phyloP scores from a whole-genome alignment of 2,888 invertebrate species.

The Periphyllus acericola region DNA sequence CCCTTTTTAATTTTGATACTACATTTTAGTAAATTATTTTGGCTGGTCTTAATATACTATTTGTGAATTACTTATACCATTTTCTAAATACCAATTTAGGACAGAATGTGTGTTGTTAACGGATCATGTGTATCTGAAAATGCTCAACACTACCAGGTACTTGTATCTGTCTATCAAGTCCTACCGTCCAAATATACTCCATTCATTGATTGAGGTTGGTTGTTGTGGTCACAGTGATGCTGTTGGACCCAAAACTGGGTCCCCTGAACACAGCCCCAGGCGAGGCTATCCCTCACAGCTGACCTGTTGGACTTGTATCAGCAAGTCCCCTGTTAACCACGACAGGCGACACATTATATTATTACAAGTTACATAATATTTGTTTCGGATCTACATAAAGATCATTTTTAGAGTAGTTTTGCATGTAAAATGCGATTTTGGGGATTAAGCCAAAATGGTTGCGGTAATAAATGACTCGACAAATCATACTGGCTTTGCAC shows the following conservation, averaged over 20 bases:
- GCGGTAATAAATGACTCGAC: conserved; percentile 54
- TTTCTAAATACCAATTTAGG: background rate
- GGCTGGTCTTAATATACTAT: conserved; percentile 16
- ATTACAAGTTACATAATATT: conserved; percentile 58
- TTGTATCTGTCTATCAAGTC: conserved; percentile 54
- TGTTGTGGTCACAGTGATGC: conserved; percentile 66
- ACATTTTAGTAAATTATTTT: background rate
- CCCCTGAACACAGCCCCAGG: conserved; percentile 63
- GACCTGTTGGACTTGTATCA: conserved; percentile 63
- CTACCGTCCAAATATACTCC: conserved; percentile 43
- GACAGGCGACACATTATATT: conserved; percentile 63
- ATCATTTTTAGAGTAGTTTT: conserved; percentile 58
- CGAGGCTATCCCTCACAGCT: conserved; percentile 63
- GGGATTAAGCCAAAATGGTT: conserved; percentile 53
- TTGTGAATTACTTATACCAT: background rate
- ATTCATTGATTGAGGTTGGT: conserved; percentile 56
- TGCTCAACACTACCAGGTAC: conserved; percentile 53
- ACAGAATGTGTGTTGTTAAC: background rate
- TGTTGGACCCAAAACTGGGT: conserved; percentile 63
- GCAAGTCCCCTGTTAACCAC: conserved; percentile 63
- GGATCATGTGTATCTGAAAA: conserved; percentile 33
- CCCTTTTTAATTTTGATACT: background rate
- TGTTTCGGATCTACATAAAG: conserved; percentile 50
- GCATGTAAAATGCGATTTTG: conserved; percentile 61
- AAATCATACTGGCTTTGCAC: conserved; percentile 59